phyloP scores from a whole-genome alignment of 2,888 invertebrate genomes.

The Deroplatys truncata region DNA sequence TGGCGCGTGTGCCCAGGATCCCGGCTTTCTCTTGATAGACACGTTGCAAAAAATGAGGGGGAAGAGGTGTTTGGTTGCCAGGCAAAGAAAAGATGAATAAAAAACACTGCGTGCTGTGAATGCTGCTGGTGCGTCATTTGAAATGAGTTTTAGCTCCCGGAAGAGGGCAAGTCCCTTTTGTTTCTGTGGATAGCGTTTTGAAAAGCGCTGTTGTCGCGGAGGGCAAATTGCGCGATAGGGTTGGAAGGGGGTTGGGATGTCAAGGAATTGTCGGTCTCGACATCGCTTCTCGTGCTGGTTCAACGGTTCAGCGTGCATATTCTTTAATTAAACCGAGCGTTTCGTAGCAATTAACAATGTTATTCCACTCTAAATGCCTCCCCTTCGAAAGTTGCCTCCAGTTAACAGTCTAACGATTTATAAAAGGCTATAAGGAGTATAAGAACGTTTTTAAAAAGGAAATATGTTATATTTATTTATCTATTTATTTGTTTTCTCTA shows the following conservation, averaged over 20 bases:
- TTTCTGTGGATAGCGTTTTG: neutral
- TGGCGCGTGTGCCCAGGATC: neutral
- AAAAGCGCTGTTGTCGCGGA: neutral
- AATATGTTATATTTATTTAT: no score
- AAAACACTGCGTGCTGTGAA: neutral
- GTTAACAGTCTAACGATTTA: no score
- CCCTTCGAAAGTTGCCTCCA: no score
- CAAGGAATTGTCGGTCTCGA: neutral
- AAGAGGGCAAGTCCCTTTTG: neutral
- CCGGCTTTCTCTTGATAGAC: neutral
- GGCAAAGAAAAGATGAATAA: neutral
- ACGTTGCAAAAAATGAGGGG: neutral
- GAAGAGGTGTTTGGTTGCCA: neutral
- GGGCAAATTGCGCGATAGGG: neutral
- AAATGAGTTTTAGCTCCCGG: neutral
- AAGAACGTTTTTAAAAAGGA: no score
- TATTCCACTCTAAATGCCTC: neutral
- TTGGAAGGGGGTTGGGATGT: neutral
- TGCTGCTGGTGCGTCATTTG: neutral
- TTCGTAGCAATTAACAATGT: neutral
- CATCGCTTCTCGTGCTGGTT: neutral
- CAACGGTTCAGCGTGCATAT: neutral
- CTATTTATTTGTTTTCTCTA: no score
- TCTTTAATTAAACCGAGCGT: neutral
- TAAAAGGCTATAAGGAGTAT: no score